Evolutionary conservation across 2,113 vertebrate species (phyloP).

Genomic region (Siniperca chuatsi): DNA sequence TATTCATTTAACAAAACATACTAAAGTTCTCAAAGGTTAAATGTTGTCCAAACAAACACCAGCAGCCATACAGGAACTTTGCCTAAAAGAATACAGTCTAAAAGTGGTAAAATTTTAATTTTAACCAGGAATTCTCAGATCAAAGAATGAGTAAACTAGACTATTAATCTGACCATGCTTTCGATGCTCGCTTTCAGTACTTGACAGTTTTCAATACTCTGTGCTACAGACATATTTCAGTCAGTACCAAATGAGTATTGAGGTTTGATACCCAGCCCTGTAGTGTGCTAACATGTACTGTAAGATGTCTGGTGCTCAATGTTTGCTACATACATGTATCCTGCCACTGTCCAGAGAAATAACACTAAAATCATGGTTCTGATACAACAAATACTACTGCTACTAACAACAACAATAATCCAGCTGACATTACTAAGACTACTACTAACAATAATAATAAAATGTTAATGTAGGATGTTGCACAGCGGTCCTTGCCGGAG

Average conservation of each 20-base stretch:
- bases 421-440: not conserved
- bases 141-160: not conserved
- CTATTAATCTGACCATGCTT: not conserved
- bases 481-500: constrained; percentile 45
- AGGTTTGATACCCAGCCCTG: not conserved
- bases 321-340: not conserved
- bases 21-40: not conserved
- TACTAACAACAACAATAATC: constrained; percentile 15
- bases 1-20: not conserved
- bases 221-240: not conserved
- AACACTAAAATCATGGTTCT: constrained; percentile 8
- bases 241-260: too few relatives aligned
- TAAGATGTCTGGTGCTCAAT: not conserved
- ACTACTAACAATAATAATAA: constrained; percentile 36
- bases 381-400: not conserved
- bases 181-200: not conserved
- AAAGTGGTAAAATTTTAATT: not conserved
- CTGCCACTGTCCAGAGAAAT: constrained; percentile 6
- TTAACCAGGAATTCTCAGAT: not conserved
- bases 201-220: not conserved
- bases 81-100: not conserved
- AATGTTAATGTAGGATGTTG: constrained; percentile 36
- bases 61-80: not conserved
- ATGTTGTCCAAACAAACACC: not conserved
- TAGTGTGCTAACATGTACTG: not conserved